These are phyloP conservation scores for Phengaris alcon DNA, from an alignment of 2,888 invertebrate genomes.

Conservation along the genomic window DNA sequence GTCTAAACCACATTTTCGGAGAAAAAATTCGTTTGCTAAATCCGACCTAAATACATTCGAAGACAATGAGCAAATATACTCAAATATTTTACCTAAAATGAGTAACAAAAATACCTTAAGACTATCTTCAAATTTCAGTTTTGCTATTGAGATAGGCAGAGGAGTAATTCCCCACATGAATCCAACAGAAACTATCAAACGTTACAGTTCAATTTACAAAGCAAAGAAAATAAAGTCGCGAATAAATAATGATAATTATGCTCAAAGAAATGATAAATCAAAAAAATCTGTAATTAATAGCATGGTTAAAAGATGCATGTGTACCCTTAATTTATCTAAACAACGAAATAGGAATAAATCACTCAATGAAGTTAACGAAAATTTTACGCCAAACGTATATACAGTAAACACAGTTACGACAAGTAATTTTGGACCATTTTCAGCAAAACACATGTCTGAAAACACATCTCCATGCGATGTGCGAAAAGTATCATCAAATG, in stretches of 20 bases:
- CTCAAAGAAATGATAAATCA: background rate
- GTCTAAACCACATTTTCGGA: background rate
- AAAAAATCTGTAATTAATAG: conserved; percentile 7
- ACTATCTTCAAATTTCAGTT: conserved; percentile 6
- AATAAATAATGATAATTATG: background rate
- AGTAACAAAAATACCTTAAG: background rate
- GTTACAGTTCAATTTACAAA: background rate
- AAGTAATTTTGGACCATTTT: background rate
- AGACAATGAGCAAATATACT: background rate
- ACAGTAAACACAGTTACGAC: background rate
- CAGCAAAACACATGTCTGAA: background rate
- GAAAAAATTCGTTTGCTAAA: background rate
- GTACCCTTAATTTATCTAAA: conserved; percentile 9
- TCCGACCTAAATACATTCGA: background rate
- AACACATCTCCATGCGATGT: background rate
- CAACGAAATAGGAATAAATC: background rate
- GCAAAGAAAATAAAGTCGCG: background rate
- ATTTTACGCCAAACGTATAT: conserved; percentile 8
- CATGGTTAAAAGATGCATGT: conserved; percentile 6
- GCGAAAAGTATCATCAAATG: background rate
- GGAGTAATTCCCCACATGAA: background rate
- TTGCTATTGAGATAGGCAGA: conserved; percentile 5
- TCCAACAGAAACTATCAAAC: conserved; percentile 6
- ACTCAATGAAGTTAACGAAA: background rate
- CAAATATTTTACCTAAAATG: background rate